These are phyloP conservation scores for Nymphalis polychloros DNA, from an alignment of 2,888 invertebrate genomes.

Conservation along the genomic window DNA sequence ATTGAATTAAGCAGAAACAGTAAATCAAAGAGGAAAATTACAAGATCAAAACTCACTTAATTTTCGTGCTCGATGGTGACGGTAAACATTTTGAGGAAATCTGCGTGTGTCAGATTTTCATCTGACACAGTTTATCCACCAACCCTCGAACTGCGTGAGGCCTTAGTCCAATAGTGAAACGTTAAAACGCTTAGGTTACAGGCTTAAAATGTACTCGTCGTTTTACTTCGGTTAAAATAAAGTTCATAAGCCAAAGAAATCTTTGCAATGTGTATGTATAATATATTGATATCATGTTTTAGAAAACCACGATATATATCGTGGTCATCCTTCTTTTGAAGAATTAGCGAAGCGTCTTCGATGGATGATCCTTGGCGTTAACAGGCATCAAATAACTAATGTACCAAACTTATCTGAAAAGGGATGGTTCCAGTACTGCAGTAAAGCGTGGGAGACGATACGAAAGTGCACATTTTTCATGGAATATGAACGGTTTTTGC, in stretches of 20 bases:
- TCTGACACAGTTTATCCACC: no score
- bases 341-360: conserved; percentile 85
- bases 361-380: conserved; percentile 86
- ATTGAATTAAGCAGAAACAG: not conserved
- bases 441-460: conserved; percentile 91
- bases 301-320: conserved; percentile 78
- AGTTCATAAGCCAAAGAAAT: no score
- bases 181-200: no score
- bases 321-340: conserved; percentile 84
- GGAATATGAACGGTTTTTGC: conserved; percentile 91
- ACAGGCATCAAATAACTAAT: conserved; percentile 86
- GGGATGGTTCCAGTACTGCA: conserved; percentile 92
- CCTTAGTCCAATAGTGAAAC: no score
- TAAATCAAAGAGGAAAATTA: not conserved
- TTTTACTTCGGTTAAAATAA: no score
- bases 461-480: conserved; percentile 91
- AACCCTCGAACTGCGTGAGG: no score
- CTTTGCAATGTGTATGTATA: no score
- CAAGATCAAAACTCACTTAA: no score
- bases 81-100: no score
- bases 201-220: no score
- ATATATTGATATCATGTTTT: conserved; percentile 40
- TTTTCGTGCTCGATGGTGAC: no score
- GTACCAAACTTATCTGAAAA: conserved; percentile 87
- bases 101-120: no score